These are phyloP conservation scores for Eriosoma lanigerum DNA, from an alignment of 1,140 invertebrate species.

Conservation along the genomic window DNA sequence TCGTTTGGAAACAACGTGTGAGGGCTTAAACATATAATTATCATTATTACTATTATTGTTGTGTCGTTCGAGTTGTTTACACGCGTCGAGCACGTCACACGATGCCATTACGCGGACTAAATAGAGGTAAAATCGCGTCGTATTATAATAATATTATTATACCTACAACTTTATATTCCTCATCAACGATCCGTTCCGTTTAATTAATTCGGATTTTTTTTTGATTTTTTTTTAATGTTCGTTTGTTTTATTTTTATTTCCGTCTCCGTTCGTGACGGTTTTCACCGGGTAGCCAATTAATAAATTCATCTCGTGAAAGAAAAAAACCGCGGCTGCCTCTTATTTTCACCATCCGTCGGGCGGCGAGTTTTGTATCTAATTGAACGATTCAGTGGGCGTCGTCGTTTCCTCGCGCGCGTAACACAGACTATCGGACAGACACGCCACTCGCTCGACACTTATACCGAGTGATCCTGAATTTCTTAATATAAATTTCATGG, in stretches of 20 bases:
- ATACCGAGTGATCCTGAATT: too few relatives aligned
- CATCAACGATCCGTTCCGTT: too few relatives aligned
- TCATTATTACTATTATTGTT: not conserved
- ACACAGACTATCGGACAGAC: not conserved
- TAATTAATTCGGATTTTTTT: too few relatives aligned
- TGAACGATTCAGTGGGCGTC: constrained; percentile 28
- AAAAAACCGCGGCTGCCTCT: too few relatives aligned
- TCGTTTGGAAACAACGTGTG: constrained; percentile 25
- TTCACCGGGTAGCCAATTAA: not conserved
- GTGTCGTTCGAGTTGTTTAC: constrained; percentile 33
- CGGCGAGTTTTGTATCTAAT: not conserved
- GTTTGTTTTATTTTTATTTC: constrained; percentile 8
- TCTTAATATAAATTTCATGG: too few relatives aligned
- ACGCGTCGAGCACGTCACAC: constrained; percentile 20
- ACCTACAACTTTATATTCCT: too few relatives aligned
- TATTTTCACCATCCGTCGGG: too few relatives aligned
- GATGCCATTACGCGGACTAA: not conserved
- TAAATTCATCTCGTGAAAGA: not conserved
- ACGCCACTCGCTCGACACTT: too few relatives aligned
- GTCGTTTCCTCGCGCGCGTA: not conserved
- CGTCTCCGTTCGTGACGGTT: not conserved
- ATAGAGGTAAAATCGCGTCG: too few relatives aligned
- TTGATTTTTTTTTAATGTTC: too few relatives aligned
- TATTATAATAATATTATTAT: too few relatives aligned
- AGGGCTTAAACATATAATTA: not conserved